Evolutionary conservation across 2,888 invertebrate species (phyloP), one percentile per base, ranked within the genome.

Genomic region (Drosophila histrio): DNA sequence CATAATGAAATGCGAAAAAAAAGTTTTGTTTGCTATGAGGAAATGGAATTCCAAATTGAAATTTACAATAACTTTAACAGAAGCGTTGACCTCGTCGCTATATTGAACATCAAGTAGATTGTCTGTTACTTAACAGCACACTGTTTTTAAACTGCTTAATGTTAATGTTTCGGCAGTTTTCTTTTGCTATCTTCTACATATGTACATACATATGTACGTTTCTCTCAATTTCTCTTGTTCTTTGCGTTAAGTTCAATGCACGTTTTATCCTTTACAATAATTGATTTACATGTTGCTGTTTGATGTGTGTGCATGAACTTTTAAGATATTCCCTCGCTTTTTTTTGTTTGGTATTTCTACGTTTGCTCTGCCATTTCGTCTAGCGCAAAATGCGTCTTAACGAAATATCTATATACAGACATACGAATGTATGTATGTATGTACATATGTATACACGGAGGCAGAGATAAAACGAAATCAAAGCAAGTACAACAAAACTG

Each of bases 241-340:
- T 15, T 2, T 30, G 9, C 17, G 8, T 2, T n/a, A 57, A 56
- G 81, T 87, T 82, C 87, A 82, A 75, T 72, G 82, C 39, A 68
- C 81, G 79, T 65, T 79, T 79, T 77, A 87, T 87, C 79, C 83
- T 83, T 84, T 72, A 84, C 72, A 78, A 60, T 82, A 76, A 79
- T 70, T 67, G 49, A 82, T 82, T 82, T 68, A 50, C 60, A 79
- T 73, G 47, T 79, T 28, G 15, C 30, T 28, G 39, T 21, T 57
- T 49, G 46, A 41, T 57, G 41, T 49, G 79, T 83, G 85, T 80
- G 64, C 71, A 58, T 89, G 89, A 87, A 88, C 86, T 85, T 87
- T 89, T 68, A 78, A 87, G 63, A 72, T 87, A 86, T 86, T 68
- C 88, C 58, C 47, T 30, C 46, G 46, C 58, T 52, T 57, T 39